These are phyloP conservation scores for Melanostigma gelatinosum DNA, from an alignment of 2,113 vertebrate species.

Conservation along the genomic window DNA sequence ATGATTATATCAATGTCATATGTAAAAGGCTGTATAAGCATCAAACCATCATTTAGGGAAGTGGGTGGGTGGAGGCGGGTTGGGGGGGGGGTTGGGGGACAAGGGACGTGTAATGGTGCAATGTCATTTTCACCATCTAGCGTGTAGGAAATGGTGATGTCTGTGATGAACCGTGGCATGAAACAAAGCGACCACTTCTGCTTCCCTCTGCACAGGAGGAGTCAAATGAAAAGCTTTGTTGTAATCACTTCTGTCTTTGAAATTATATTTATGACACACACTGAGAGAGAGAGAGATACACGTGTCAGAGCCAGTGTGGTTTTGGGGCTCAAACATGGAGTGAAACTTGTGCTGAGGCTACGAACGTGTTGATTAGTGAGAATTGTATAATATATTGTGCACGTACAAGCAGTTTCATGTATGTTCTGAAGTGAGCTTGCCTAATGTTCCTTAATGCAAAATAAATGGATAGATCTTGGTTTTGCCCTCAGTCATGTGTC, in stretches of 20 bases:
- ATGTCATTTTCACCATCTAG: slow-evolving; percentile 66
- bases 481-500: background rate
- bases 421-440: slow-evolving; percentile 6
- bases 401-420: background rate
- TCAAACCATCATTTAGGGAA: slow-evolving; percentile 53
- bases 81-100: background rate
- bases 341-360: background rate
- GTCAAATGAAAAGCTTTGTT: slow-evolving; percentile 58
- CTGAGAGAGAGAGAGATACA: background rate
- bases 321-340: background rate
- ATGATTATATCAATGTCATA: background rate
- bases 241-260: slow-evolving; percentile 70
- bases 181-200: slow-evolving; percentile 73
- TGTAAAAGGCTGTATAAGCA: background rate
- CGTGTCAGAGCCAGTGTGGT: background rate
- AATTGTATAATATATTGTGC: background rate
- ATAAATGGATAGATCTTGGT: background rate
- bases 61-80: background rate
- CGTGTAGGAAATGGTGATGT: slow-evolving; percentile 61
- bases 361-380: slow-evolving; percentile 2
- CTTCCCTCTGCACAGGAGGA: slow-evolving; percentile 64
- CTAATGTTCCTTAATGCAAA: background rate
- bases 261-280: slow-evolving; percentile 31
- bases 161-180: slow-evolving; percentile 53
- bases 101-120: slow-evolving; percentile 44